phyloP scores from a whole-genome alignment of 2,113 vertebrate species.

The Columba livia region DNA sequence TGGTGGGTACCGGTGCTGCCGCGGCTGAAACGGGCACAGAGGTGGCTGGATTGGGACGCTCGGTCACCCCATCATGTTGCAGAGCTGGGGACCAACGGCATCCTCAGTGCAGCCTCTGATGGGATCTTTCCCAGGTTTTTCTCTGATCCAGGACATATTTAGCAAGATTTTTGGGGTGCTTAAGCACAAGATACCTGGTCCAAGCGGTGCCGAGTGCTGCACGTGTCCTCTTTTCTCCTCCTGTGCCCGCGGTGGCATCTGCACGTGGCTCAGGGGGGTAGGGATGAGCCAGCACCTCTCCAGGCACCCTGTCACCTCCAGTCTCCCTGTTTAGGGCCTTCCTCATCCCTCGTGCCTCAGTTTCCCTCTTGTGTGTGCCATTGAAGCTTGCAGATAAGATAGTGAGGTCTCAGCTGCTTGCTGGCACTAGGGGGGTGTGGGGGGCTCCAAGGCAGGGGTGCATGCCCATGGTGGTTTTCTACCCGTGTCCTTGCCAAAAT shows the following conservation, averaged over 20 bases:
- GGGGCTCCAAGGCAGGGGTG: not conserved
- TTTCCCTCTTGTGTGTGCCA: not conserved
- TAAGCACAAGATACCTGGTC: not conserved
- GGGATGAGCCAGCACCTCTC: not conserved
- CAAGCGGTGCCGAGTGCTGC: not conserved
- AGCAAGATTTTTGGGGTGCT: not conserved
- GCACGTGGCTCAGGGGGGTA: not conserved
- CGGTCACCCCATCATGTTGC: fast-evolving
- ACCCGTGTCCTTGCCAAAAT: fast-evolving
- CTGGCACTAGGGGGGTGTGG: fast-evolving
- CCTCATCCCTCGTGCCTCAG: not conserved
- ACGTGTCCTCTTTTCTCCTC: not conserved
- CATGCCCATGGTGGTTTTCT: fast-evolving
- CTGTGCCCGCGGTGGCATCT: not conserved
- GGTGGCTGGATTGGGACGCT: fast-evolving
- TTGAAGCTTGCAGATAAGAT: not conserved
- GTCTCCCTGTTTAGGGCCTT: not conserved
- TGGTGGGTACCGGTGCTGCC: not conserved
- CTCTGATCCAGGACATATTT: not conserved
- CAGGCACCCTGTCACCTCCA: fast-evolving
- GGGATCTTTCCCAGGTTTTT: not conserved
- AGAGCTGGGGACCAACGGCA: fast-evolving
- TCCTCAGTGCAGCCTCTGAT: not conserved
- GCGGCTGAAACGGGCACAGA: not conserved
- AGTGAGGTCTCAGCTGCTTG: fast-evolving